A percentile compares a stretch with the other conserved stretches of the same genome.
phyloP scores from a whole-genome alignment of 2,888 invertebrate genomes.

The Pseudanteris insignis region DNA sequence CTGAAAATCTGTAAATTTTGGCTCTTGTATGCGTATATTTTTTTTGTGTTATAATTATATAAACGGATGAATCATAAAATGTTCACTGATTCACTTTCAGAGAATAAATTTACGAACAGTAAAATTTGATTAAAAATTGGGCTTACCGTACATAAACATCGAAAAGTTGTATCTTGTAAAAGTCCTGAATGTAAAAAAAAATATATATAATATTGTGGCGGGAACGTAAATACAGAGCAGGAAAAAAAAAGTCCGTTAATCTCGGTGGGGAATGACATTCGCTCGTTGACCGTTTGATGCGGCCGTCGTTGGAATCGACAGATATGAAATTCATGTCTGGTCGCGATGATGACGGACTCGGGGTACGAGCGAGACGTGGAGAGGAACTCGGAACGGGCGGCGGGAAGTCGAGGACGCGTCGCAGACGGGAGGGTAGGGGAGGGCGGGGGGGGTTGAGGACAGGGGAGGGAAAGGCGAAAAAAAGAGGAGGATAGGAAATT shows the following conservation, averaged over 20 bases:
- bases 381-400: constrained; percentile 3
- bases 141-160: too few species aligned
- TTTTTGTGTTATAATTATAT: too few species aligned
- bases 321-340: constrained; percentile 42
- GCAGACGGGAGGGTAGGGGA: not conserved
- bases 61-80: too few species aligned
- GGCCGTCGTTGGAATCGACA: constrained; percentile 15
- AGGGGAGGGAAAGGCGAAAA: not conserved
- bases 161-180: too few species aligned
- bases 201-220: too few species aligned
- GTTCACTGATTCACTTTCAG: not conserved
- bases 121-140: too few species aligned
- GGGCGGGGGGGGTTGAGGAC: not conserved
- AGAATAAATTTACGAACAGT: too few species aligned
- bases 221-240: too few species aligned
- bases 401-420: not conserved
- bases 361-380: not conserved
- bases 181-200: too few species aligned
- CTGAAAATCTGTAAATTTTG: too few species aligned
- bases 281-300: not conserved
- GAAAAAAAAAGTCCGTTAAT: constrained; percentile 5
- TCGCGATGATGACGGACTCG: constrained; percentile 28
- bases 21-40: too few species aligned
- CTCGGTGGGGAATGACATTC: too few species aligned
- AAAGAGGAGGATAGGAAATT: not conserved